Evolutionary conservation across 2,888 invertebrate species (phyloP).

Genomic region (Graphium colonna): DNA sequence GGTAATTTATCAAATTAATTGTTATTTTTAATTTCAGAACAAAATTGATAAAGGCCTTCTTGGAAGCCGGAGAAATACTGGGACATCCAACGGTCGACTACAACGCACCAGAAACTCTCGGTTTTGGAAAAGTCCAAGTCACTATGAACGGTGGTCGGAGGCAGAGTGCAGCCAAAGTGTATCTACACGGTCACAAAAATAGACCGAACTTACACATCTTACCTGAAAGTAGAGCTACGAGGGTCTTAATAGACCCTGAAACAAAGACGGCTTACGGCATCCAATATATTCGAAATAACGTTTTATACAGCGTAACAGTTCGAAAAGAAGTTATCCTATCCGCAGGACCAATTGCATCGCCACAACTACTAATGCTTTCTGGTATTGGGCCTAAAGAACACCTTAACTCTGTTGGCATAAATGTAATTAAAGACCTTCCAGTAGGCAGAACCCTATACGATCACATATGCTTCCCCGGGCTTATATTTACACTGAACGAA

Average conservation of each 20-base stretch:
- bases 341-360: conserved; percentile 93
- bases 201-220: conserved; percentile 85
- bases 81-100: conserved; percentile 86
- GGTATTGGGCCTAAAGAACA: conserved; percentile 82
- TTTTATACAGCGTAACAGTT: conserved; percentile 74
- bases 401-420: conserved; percentile 74
- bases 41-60: conserved; percentile 67
- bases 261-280: conserved; percentile 85
- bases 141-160: conserved; percentile 81
- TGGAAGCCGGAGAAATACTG: conserved; percentile 82
- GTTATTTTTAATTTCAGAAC: conserved; percentile 48
- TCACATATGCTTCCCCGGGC: conserved; percentile 77
- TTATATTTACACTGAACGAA: conserved; percentile 61
- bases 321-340: conserved; percentile 91
- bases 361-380: conserved; percentile 94
- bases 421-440: conserved; percentile 81
- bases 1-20: too few species aligned
- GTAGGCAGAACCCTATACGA: conserved; percentile 85
- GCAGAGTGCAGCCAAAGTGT: conserved; percentile 83
- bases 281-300: conserved; percentile 79
- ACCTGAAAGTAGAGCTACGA: conserved; percentile 82
- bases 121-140: conserved; percentile 84
- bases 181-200: conserved; percentile 79
- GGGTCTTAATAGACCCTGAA: conserved; percentile 82
- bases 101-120: conserved; percentile 81